A percentile compares a stretch with the other conserved stretches of the same genome.
Evolutionary conservation across 2,888 invertebrate genomes (phyloP).

Genomic region (Agonopterix alstromeriana): DNA sequence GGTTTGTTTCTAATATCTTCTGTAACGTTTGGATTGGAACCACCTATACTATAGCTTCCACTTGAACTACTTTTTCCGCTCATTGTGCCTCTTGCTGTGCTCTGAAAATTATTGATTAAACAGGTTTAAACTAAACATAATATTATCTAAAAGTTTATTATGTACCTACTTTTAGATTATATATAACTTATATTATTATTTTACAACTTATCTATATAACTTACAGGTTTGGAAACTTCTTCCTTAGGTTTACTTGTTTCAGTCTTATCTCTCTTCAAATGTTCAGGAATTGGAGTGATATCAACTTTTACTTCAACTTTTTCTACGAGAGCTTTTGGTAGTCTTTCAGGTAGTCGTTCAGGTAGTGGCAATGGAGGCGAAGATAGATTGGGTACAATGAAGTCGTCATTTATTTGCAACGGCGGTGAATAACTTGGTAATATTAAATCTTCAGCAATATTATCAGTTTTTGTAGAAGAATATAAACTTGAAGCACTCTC

Average conservation of each 20-base stretch:
- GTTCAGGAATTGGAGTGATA: constrained; percentile 46
- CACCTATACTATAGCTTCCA: constrained; percentile 70
- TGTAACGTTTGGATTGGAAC: constrained; percentile 63
- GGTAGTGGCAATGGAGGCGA: constrained; percentile 66
- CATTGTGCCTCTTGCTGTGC: constrained; percentile 42
- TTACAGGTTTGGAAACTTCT: constrained; percentile 41
- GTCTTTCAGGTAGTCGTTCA: constrained; percentile 36
- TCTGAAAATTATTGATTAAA: constrained; percentile 24
- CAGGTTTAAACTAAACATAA: not conserved
- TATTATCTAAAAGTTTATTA: no score
- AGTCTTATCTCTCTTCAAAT: constrained; percentile 68
- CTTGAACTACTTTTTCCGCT: constrained; percentile 72
- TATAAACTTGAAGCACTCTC: constrained; percentile 90
- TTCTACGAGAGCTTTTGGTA: constrained; percentile 41
- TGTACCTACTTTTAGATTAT: no score
- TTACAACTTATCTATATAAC: constrained; percentile 2
- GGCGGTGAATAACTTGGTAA: constrained; percentile 78
- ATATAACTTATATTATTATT: no score
- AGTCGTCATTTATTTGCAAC: constrained; percentile 68
- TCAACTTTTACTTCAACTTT: constrained; percentile 63
- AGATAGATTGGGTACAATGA: constrained; percentile 61
- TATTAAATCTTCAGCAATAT: constrained; percentile 79
- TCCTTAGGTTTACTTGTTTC: constrained; percentile 55
- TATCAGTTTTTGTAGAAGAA: constrained; percentile 85
- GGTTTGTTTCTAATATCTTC: constrained; percentile 45